These are phyloP conservation scores for Drosophila meridiana DNA, from an alignment of 2,888 invertebrate species.

Conservation along the genomic window DNA sequence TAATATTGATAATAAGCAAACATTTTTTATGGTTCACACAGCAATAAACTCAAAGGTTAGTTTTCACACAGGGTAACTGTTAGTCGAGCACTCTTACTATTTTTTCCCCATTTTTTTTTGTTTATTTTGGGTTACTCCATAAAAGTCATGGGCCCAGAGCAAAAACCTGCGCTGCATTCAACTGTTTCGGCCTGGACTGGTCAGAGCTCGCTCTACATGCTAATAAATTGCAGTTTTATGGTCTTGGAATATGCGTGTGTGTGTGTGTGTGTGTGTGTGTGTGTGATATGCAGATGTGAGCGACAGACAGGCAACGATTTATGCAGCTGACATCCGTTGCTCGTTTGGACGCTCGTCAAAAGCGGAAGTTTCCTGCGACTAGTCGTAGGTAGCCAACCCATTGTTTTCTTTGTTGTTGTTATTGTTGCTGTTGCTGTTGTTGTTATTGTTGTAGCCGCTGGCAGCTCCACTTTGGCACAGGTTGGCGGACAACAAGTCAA, in stretches of 20 bases:
- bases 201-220: slow-evolving; percentile 67
- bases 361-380: slow-evolving; percentile 72
- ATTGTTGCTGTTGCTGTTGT: slow-evolving; percentile 22
- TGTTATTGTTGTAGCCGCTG: slow-evolving; percentile 24
- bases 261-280: slow-evolving; percentile 14
- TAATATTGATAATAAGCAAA: not conserved
- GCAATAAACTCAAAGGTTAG: not conserved
- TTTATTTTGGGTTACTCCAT: slow-evolving; percentile 19
- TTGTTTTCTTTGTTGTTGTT: slow-evolving; percentile 24
- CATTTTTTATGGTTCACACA: not conserved
- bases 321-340: slow-evolving; percentile 79
- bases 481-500: slow-evolving; percentile 74
- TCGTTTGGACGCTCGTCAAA: slow-evolving; percentile 62
- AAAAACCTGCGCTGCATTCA: slow-evolving; percentile 57
- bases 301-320: slow-evolving; percentile 70
- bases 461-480: slow-evolving; percentile 66
- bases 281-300: slow-evolving; percentile 37
- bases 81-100: slow-evolving; percentile 1
- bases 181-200: slow-evolving; percentile 35
- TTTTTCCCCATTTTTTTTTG: not conserved
- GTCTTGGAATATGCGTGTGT: slow-evolving; percentile 21
- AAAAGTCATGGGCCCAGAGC: slow-evolving; percentile 42
- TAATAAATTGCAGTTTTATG: slow-evolving; percentile 82
- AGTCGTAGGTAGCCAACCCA: slow-evolving; percentile 43
- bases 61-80: slow-evolving; percentile 2